Evolutionary conservation across 1,140 invertebrate genomes (phyloP).

Genomic region (Palaemon carinicauda): DNA sequence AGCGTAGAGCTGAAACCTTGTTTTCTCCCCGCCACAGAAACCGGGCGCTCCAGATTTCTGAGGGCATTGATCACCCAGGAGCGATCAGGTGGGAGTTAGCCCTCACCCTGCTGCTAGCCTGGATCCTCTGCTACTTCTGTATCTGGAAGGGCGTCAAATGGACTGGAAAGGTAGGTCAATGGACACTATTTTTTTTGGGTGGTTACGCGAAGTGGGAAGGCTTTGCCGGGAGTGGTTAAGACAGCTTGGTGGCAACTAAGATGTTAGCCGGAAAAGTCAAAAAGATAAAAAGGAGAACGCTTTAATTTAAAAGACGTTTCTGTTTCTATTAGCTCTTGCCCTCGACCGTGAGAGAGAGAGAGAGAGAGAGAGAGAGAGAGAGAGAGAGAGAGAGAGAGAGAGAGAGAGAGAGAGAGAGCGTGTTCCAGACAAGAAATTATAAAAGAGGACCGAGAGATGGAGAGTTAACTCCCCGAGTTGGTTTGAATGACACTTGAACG

Average conservation of each 20-base stretch:
- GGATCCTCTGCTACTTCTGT: conserved; percentile 91
- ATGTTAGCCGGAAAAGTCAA: too few relatives aligned
- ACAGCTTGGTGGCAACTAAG: too few relatives aligned
- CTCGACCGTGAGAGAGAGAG: neutral
- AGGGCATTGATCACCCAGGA: conserved; percentile 82
- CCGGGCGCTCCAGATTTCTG: conserved; percentile 83
- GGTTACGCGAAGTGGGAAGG: neutral
- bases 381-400: neutral
- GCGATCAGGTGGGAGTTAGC: conserved; percentile 86
- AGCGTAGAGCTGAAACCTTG: neutral
- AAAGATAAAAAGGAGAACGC: too few relatives aligned
- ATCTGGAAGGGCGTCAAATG: conserved; percentile 87
- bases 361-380: neutral
- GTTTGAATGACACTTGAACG: neutral
- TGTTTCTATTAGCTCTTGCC: too few relatives aligned
- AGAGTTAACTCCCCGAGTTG: neutral
- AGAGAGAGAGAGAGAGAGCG: neutral
- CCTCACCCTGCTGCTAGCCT: conserved; percentile 84
- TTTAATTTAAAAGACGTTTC: too few relatives aligned
- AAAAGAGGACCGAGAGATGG: neutral
- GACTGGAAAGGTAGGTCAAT: conserved; percentile 60
- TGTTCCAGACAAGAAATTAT: neutral
- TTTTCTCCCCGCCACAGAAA: conserved; percentile 63
- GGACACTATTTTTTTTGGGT: neutral
- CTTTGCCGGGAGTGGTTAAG: neutral